phyloP scores from a whole-genome alignment of 1,140 invertebrate species.

The Leptopilina boulardi region DNA sequence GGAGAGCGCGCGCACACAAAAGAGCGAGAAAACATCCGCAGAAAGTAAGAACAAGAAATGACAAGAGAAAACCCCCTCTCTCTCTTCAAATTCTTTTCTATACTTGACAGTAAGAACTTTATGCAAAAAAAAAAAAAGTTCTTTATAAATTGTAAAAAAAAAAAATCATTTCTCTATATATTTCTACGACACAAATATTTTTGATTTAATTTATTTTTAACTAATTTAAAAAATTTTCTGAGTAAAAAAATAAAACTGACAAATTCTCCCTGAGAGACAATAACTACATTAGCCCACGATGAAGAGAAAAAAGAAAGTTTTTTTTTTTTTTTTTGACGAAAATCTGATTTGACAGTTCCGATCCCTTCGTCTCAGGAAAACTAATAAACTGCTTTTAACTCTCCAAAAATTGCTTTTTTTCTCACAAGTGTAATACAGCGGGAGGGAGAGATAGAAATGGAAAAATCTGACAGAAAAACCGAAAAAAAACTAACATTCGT shows the following conservation, averaged over 20 bases:
- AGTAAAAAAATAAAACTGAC: neutral
- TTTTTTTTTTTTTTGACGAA: neutral
- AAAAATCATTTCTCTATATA: neutral
- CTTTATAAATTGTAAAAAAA: neutral
- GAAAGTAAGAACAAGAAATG: constrained; percentile 21
- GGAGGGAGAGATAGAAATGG: too few relatives aligned
- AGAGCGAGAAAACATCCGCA: neutral
- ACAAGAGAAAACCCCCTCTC: too few relatives aligned
- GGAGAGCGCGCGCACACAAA: neutral
- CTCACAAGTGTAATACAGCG: neutral
- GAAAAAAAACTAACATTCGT: too few relatives aligned
- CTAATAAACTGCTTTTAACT: neutral
- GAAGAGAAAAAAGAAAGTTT: neutral
- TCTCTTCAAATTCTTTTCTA: neutral
- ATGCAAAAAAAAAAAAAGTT: neutral
- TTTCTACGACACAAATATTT: too few relatives aligned
- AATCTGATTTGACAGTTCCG: constrained; percentile 10
- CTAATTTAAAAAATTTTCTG: neutral
- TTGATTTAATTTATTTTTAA: too few relatives aligned
- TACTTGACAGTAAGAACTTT: constrained; percentile 27
- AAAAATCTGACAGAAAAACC: too few relatives aligned
- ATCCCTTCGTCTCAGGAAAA: neutral
- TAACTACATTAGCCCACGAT: neutral
- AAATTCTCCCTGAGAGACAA: neutral
- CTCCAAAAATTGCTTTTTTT: neutral